Evolutionary conservation across 2,888 invertebrate genomes (phyloP).

Genomic region (Eristalis intricaria): DNA sequence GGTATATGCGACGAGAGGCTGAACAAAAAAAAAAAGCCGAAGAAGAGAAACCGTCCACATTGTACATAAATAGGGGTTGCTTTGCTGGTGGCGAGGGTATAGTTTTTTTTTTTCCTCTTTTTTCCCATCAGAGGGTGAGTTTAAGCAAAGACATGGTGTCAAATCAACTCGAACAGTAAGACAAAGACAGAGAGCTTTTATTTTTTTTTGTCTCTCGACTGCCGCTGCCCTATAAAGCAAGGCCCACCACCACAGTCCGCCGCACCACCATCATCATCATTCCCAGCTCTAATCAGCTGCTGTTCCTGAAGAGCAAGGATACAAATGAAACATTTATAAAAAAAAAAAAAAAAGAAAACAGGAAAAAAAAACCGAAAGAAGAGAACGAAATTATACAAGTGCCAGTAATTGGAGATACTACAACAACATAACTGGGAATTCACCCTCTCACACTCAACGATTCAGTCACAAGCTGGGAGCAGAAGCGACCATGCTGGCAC

Average conservation of each 20-base stretch:
- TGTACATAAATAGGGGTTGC: conserved; percentile 72
- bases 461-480: conserved; percentile 7
- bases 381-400: conserved; percentile 72
- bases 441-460: background rate
- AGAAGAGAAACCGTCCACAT: conserved; percentile 51
- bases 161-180: conserved; percentile 73
- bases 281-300: conserved; percentile 19
- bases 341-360: conserved; percentile 39
- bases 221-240: conserved; percentile 58
- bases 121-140: conserved; percentile 62
- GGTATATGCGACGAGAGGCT: conserved; percentile 57
- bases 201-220: conserved; percentile 41
- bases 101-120: conserved; percentile 41
- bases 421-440: conserved; percentile 56
- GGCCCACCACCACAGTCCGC: conserved; percentile 35
- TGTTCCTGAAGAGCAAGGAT: conserved; percentile 67
- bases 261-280: conserved; percentile 26
- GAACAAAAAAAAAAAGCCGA: conserved; percentile 32
- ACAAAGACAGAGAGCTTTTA: conserved; percentile 70
- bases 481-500: conserved; percentile 21
- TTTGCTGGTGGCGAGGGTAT: conserved; percentile 43
- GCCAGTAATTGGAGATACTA: conserved; percentile 73
- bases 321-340: conserved; percentile 71
- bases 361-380: conserved; percentile 56
- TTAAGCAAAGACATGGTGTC: conserved; percentile 72